Base-by-base conservation (phyloP, 2,797 vertebrate genomes). In the Mionectes olivaceus region DNA sequence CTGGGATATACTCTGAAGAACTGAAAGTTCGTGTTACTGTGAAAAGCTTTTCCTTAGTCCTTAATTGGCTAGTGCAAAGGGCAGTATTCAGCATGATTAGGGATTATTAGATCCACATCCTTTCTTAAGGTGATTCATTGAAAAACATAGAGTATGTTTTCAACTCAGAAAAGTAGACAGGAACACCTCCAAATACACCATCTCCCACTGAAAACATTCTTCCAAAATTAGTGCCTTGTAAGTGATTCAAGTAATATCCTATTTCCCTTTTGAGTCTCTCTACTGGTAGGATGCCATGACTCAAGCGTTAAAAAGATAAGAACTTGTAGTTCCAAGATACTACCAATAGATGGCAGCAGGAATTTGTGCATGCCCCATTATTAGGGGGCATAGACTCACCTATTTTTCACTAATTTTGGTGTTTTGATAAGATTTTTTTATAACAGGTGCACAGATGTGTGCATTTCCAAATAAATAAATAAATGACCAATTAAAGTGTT, bases 261-360 rank as follows among this genome's bases (percentile, higher is more conserved):
- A 5, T n/a, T 59, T 81, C 7, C 21, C 52, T 74, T 88, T 56
- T n/a, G 68, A 80, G 17, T 73, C 10, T 71, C 7, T 19, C 7
- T 57, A 12, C 5, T 61, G 19, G 9, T 55, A 61, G 33, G 37
- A 67, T 63, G 17, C 32, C 60, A 56, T 56, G 43, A 53, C 5
- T 84, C 16, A 73, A 86, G 28, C 11, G 5, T 7, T n/a, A n/a
- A 53, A 95, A 90, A 28, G 1, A 10, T 18, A 68, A 47, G 7
- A 23, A 57, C 1, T 44, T 91, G 87, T 46, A 88, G 32, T 89
- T 94, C 89, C 83, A 73, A 49, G 3, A 1, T 32, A 9, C 39
- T 69, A 88, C 82, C 93, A 90, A 96, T 73, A 96, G 94, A 95
- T 96, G 94, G 91, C 87, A 91, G 59, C 75, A 95, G 65, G 11